A percentile compares a stretch with the other conserved stretches of the same genome.
Evolutionary conservation across 2,113 vertebrate genomes (phyloP).

Genomic region (Prionailurus viverrinus): DNA sequence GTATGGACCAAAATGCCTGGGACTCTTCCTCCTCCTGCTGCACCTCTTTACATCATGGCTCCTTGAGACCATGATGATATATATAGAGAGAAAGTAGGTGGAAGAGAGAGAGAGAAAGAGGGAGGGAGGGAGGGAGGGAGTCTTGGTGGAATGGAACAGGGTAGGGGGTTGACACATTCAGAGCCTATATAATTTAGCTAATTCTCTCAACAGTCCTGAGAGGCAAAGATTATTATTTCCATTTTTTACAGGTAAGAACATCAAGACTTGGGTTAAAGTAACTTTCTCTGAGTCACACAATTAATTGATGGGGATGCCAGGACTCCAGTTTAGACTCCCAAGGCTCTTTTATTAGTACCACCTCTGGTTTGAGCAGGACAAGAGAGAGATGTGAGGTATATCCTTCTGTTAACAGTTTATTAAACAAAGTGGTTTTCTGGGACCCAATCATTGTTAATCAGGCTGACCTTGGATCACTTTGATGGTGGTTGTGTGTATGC

Average conservation of each 20-base stretch:
- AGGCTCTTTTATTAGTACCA: constrained; percentile 14
- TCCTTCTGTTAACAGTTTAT: background rate
- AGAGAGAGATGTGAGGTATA: background rate
- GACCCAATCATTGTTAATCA: background rate
- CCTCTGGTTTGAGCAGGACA: background rate
- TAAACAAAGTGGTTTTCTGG: background rate
- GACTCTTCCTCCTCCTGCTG: background rate
- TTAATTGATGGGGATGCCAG: background rate
- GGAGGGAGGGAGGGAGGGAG: background rate
- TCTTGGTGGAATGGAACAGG: background rate
- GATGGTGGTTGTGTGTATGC: background rate
- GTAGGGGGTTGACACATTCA: background rate
- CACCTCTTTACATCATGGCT: background rate
- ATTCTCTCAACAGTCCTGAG: background rate
- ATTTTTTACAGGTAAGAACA: background rate
- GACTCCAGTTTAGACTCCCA: background rate
- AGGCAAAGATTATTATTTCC: background rate
- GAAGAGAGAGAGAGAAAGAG: background rate
- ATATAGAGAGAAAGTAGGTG: background rate
- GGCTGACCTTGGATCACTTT: background rate
- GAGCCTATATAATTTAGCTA: background rate
- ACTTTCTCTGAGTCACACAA: background rate
- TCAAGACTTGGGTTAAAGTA: background rate
- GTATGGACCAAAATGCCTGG: constrained; percentile 82
- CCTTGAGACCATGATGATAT: background rate